Evolutionary conservation across 2,113 vertebrate species (phyloP).

Genomic region (Pogonocichla stellata): DNA sequence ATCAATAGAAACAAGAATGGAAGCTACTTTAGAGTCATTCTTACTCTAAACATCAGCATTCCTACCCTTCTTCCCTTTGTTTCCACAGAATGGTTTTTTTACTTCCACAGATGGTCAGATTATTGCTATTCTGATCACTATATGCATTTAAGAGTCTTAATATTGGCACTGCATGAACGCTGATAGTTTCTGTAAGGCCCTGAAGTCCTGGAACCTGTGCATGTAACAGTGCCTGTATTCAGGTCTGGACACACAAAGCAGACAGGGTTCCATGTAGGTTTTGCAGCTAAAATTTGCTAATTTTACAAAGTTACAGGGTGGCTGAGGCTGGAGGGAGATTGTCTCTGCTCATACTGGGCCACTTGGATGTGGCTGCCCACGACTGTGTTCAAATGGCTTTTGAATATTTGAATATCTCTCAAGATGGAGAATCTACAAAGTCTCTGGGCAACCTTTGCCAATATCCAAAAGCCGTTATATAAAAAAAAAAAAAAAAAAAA

Average conservation of each 20-base stretch:
- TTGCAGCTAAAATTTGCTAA: neutral
- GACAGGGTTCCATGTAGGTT: neutral
- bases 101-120: neutral
- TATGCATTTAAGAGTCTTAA: neutral
- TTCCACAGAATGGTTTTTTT: accelerated
- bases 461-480: neutral
- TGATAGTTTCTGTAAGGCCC: neutral
- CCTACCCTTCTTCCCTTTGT: neutral
- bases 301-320: neutral
- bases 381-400: neutral
- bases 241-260: neutral
- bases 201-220: neutral
- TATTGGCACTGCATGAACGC: neutral
- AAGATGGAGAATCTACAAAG: neutral
- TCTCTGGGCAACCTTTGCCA: neutral
- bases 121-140: neutral
- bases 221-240: neutral
- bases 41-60: neutral
- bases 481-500: neutral
- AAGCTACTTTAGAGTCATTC: neutral
- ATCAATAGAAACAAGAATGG: neutral
- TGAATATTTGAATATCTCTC: neutral
- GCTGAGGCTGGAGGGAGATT: neutral
- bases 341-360: neutral
- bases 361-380: neutral